Evolutionary conservation across 2,797 vertebrate genomes (phyloP).

Genomic region (Fistularia tabacaria): DNA sequence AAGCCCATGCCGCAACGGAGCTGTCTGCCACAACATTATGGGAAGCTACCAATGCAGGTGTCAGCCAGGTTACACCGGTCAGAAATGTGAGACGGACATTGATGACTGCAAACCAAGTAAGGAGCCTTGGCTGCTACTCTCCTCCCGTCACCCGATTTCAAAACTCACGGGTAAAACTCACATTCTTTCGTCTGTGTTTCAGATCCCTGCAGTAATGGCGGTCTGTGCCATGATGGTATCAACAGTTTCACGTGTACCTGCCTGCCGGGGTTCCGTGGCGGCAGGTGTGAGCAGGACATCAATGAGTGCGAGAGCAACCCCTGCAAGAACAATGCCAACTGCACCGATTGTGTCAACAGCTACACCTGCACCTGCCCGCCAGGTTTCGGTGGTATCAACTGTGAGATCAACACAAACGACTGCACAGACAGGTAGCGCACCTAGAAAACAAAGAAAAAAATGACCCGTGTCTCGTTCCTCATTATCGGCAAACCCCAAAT

Average conservation of each 20-base stretch:
- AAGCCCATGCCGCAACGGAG: constrained; percentile 84
- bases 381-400: constrained; percentile 93
- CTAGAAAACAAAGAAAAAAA: background rate
- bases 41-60: constrained; percentile 88
- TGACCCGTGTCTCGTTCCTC: too few relatives aligned
- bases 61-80: constrained; percentile 83
- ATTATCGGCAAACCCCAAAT: background rate
- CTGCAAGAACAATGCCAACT: constrained; percentile 90
- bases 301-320: constrained; percentile 95
- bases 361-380: constrained; percentile 93
- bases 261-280: constrained; percentile 85
- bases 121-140: constrained; percentile 20
- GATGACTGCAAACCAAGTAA: constrained; percentile 91
- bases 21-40: constrained; percentile 85
- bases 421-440: constrained; percentile 92
- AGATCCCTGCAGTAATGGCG: constrained; percentile 94
- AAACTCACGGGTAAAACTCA: constrained; percentile 2
- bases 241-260: constrained; percentile 83
- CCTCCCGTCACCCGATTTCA: background rate
- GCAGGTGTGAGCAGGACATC: constrained; percentile 89
- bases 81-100: constrained; percentile 82
- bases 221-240: constrained; percentile 83
- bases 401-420: constrained; percentile 93
- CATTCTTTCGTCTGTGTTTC: constrained; percentile 17
- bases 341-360: constrained; percentile 93